Evolutionary conservation across 2,797 vertebrate genomes (phyloP), one percentile per base, ranked within the genome.

Genomic region (Galaxias olidus): DNA sequence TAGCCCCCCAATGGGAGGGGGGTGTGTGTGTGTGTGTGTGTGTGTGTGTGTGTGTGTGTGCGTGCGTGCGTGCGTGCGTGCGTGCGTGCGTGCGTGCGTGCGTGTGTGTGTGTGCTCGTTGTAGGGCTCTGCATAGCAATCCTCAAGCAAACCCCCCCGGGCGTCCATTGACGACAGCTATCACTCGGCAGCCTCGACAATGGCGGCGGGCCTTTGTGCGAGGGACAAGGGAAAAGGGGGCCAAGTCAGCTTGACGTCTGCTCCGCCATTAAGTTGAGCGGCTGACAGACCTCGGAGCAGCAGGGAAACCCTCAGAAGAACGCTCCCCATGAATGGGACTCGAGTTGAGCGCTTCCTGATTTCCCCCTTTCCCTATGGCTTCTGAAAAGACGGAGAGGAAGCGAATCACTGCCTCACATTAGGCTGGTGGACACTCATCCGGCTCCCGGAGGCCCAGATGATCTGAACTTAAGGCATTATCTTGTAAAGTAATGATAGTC

Each of bases 131-230:
- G 66, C 71, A 80, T 73, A 72, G 53, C 65, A 71, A 66, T 69
- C 53, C 46, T 59, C 52, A 6, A 61, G 43, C 56, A 13, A 75
- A 43, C 61, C 71, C 61, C 69, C 64, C 55, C 40, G 61, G 64
- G 69, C 65, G 63, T 55, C 64, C 10, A 68, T 71, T 80, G 70
- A 73, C 77, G 71, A 77, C 72, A 72, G 59, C 69, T 72, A 81
- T 82, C 69, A 80, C 76, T 87, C 76, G 83, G 70, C 75, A 15
- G 43, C 53, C 54, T 66, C 61, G 75, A 86, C 81, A 84, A 82
- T 71, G 52, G 54, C 59, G 71, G 57, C 4, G 0, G 64, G 71
- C 65, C 40, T 59, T 42, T 61, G 56, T 64, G 66, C 46, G 4
- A 44, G 61, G 49, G 69, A 65, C 30, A 30, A 57, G 56, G 67